phyloP scores from a whole-genome alignment of 92 coral and sea anemone genomes.

The Blastomussa wellsi region DNA sequence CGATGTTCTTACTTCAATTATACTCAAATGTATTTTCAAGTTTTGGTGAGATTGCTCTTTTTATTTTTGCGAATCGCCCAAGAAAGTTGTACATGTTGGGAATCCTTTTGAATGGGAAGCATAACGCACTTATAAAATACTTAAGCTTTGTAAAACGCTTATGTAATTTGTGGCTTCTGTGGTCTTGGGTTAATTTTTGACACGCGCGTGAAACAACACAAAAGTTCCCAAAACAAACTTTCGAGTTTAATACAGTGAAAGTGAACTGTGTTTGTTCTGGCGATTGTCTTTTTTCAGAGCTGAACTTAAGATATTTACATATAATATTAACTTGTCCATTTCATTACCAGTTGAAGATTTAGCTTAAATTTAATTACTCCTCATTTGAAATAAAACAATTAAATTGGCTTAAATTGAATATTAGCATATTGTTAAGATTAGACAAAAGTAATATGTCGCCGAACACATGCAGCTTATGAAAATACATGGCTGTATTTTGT shows the following conservation, averaged over 20 bases:
- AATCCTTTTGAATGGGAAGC: constrained; percentile 23
- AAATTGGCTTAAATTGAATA: not conserved
- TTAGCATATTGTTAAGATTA: not conserved
- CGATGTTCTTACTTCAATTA: not conserved
- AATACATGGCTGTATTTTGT: not conserved
- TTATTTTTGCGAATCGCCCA: not conserved
- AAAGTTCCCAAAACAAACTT: not conserved
- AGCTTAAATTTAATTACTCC: constrained; percentile 12
- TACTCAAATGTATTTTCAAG: not conserved
- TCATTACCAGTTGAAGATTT: not conserved
- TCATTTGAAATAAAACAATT: constrained; percentile 3
- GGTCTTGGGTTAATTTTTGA: constrained; percentile 26
- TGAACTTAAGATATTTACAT: constrained; percentile 2
- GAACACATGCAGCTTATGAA: not conserved
- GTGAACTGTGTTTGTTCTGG: not conserved
- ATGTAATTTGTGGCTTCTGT: constrained; percentile 41
- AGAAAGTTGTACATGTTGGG: not conserved
- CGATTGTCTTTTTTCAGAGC: not conserved
- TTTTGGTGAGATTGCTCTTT: too few species aligned
- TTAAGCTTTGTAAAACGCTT: constrained; percentile 2
- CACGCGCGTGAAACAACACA: not conserved
- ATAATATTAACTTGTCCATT: constrained; percentile 7
- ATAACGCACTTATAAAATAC: not conserved
- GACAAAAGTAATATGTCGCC: not conserved
- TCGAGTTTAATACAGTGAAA: not conserved